These are phyloP conservation scores for Pristiophorus japonicus DNA, from an alignment of 2,113 vertebrate genomes.

Conservation along the genomic window DNA sequence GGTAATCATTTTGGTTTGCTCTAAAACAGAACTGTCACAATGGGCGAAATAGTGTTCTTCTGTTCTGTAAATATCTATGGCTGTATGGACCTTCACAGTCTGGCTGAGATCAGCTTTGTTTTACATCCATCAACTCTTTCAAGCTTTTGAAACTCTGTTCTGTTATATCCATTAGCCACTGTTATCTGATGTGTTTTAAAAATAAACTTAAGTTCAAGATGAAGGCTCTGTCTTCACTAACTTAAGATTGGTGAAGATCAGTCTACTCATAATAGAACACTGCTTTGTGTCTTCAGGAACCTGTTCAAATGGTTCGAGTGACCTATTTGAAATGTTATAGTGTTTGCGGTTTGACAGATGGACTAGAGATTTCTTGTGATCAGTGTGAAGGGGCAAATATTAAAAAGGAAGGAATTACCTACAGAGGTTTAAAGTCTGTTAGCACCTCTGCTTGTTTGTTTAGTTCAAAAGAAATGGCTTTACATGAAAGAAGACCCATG, in stretches of 20 bases:
- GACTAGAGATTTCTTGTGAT: neutral
- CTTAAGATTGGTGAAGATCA: neutral
- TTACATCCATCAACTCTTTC: neutral
- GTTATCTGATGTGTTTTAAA: neutral
- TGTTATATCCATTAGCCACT: neutral
- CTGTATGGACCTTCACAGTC: neutral
- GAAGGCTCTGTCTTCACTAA: neutral
- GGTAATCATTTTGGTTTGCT: neutral
- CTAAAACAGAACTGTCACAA: neutral
- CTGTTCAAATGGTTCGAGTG: neutral
- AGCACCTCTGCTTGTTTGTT: neutral
- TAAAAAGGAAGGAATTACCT: neutral
- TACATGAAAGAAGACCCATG: neutral
- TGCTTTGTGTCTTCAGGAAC: neutral
- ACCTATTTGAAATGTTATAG: neutral
- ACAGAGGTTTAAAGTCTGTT: neutral
- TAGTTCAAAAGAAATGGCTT: neutral
- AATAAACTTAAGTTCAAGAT: neutral
- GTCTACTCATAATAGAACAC: neutral
- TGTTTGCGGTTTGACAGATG: neutral
- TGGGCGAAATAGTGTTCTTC: neutral
- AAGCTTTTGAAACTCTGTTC: neutral
- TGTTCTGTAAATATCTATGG: neutral
- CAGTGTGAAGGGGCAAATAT: neutral
- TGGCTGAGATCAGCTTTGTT: neutral